Evolutionary conservation across 2,113 vertebrate genomes (phyloP), one percentile per base, ranked within the genome.

Genomic region (Panthera uncia): DNA sequence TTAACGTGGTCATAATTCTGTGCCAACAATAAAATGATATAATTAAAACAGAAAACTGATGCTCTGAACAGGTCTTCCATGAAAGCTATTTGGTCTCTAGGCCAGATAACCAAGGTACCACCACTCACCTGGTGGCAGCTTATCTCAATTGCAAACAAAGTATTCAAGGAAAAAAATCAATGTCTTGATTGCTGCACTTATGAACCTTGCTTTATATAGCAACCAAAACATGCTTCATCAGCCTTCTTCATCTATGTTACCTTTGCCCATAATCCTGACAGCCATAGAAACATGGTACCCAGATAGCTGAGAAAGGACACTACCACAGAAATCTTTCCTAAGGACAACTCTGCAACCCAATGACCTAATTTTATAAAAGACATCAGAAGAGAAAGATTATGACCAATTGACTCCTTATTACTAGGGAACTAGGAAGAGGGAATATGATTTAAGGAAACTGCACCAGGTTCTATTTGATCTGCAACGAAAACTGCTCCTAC

Each of bases 21-120:
- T 92, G 82, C 21, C 86, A 96, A 92, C 85, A 96, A 95, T 63
- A 81, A 94, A 88, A 79, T 52, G 65, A 79, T 76, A 50, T 16
- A 73, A 89, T 95, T 89, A 92, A 97, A 91, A 78, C 50, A 89
- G 48, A 96, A 95, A 93, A 94, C 0, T 27, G 27, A 87, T 95
- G 80, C 27, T 87, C 18, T 92, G n/a, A 89, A 29, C 23, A 90
- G 69, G 14, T 80, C 27, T 84, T 69, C 14, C 2, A 9, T 41
- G 91, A 87, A 83, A 92, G 9, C 66, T 89, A 33, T 91, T 73
- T 91, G 80, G 23, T 80, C n/a, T 27, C 4, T 10, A 25, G 69
- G 7, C 14, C 74, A 91, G 90, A 93, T 57, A 97, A 95, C 36
- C 29, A 82, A 86, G 65, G 19, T 69, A 79, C n/a, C 8, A 61